Evolutionary conservation across 2,888 invertebrate genomes (phyloP), one percentile per base, ranked within the genome.

Genomic region (Heliconius aoede): DNA sequence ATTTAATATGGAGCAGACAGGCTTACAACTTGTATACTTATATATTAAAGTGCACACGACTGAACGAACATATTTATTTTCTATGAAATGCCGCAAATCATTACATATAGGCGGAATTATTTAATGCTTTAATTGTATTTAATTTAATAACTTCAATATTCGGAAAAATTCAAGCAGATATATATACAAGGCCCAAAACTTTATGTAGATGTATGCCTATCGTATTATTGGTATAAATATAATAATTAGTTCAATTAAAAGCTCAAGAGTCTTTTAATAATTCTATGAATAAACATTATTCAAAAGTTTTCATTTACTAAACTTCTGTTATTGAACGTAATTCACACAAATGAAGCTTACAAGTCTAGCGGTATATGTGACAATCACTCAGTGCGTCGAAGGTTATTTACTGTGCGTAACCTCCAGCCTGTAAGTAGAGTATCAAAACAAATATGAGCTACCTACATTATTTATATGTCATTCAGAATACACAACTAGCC

Each of bases 1-100:
- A 79, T 78, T 78, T 78, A 78, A 78, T 76, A 76, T 76, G 65
- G 60, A 68, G 36, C 68, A 73, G 67, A 75, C 71, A 75, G 64
- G 75, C 55, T 60, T 72, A 72, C 72, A 72, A 72, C 36, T 60
- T 30, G 69, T 69, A 69, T 55, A 69, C 69, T 32, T 69, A 55
- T 69, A 55, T 69, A n/a, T 69, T n/a, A 55, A n/a, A 55, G 24
- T 69, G 55, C 69, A 69, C 69, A 69, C 69, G 32, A 55, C 69
- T 69, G 69, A 51, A 69, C 69, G 51, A 55, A 30, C 69, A 28
- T 30, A 69, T 69, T 69, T 55, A 69, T 69, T 69, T 30, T n/a
- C 55, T 21, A 55, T 24, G 21, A 30, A 69, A 69, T 69, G 68
- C 30, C 21, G n/a, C 15, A 51, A 69, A 30, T 69, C 30, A 55